phyloP scores from a whole-genome alignment of 2,797 vertebrate genomes.

The Aeoliscus strigatus region DNA sequence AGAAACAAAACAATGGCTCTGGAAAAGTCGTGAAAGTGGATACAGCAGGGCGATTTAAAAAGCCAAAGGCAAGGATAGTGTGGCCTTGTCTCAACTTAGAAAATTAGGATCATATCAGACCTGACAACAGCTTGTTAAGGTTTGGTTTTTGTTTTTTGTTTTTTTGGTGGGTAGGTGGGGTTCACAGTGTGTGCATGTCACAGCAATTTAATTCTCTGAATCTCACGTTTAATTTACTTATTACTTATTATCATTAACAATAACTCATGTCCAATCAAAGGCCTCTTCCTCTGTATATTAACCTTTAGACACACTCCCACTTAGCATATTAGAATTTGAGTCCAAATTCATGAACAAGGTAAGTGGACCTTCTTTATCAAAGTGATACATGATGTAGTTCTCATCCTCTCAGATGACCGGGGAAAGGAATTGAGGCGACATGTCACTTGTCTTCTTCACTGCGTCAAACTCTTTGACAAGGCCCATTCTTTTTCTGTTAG shows the following conservation, averaged over 20 bases:
- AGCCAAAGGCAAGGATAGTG: constrained; percentile 22
- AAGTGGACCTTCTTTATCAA: constrained; percentile 61
- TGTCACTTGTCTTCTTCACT: constrained; percentile 61
- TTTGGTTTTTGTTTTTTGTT: too few species aligned
- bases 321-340: constrained; percentile 75
- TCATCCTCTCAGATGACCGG: constrained; percentile 63
- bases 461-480: constrained; percentile 63
- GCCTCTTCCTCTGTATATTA: constrained; percentile 81
- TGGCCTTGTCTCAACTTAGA: constrained; percentile 24
- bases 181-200: background rate
- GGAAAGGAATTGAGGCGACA: constrained; percentile 65
- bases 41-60: constrained; percentile 48
- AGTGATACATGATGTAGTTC: constrained; percentile 72
- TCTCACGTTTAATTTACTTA: constrained; percentile 85
- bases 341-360: constrained; percentile 63
- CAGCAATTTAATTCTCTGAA: constrained; percentile 90
- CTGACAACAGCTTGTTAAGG: constrained; percentile 23
- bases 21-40: constrained; percentile 55
- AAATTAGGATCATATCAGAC: constrained; percentile 39
- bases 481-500: constrained; percentile 69
- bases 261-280: constrained; percentile 78
- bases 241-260: constrained; percentile 83
- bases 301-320: constrained; percentile 69
- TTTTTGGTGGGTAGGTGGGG: constrained; percentile 8
- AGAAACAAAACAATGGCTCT: constrained; percentile 72